phyloP scores from a whole-genome alignment of 2,797 vertebrate genomes.

The Vireo griseus region DNA sequence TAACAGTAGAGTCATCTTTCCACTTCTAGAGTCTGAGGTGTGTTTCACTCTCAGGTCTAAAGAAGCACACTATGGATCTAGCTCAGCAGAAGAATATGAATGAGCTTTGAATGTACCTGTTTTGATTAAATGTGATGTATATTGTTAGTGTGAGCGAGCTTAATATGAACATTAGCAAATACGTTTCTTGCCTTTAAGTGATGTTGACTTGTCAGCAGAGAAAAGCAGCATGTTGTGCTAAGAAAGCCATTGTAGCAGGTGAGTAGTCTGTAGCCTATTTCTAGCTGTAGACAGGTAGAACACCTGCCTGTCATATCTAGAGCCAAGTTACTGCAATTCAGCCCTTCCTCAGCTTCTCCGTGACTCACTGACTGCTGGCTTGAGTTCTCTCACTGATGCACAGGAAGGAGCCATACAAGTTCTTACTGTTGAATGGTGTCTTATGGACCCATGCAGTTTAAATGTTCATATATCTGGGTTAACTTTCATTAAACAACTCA shows the following conservation, averaged over 20 bases:
- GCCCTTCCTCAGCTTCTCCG: background rate
- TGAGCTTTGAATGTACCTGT: background rate
- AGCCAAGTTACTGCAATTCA: background rate
- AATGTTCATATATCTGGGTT: background rate
- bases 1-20: background rate
- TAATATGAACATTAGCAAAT: background rate
- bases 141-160: background rate
- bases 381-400: background rate
- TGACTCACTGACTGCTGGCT: background rate
- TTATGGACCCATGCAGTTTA: background rate
- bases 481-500: background rate
- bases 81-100: background rate
- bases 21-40: background rate
- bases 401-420: background rate
- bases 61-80: background rate
- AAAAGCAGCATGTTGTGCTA: background rate
- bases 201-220: background rate
- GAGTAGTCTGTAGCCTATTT: background rate
- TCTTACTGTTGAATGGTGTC: background rate
- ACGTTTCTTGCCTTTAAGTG: background rate
- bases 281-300: background rate
- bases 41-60: background rate
- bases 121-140: background rate
- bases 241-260: background rate
- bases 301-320: background rate